Percentiles rank a stretch among this genome's conserved stretches.
Evolutionary conservation across 2,888 invertebrate genomes (phyloP).

Genomic region (Spilarctia lutea): DNA sequence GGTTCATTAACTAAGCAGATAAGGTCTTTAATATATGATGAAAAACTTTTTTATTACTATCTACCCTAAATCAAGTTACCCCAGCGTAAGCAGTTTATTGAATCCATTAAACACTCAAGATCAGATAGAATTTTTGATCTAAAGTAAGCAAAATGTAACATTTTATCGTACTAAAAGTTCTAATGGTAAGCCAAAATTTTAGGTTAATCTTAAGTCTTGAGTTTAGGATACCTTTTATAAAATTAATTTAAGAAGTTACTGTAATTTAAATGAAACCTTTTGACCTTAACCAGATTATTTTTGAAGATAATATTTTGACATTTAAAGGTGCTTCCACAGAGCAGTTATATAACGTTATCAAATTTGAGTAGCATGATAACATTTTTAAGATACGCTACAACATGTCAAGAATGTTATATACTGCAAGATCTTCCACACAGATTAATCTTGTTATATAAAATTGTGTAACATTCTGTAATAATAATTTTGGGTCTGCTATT

Average conservation of each 20-base stretch:
- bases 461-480: too few relatives aligned
- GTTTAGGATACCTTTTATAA: slow-evolving; percentile 25
- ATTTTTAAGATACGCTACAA: too few relatives aligned
- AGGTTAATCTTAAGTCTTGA: slow-evolving; percentile 35
- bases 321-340: too few relatives aligned
- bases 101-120: slow-evolving; percentile 60
- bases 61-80: slow-evolving; percentile 47
- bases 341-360: too few relatives aligned
- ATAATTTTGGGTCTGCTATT: too few relatives aligned
- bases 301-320: not conserved
- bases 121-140: slow-evolving; percentile 53
- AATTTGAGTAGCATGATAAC: too few relatives aligned
- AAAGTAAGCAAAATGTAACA: slow-evolving; percentile 53
- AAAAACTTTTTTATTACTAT: slow-evolving; percentile 40
- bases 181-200: slow-evolving; percentile 35
- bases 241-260: not conserved
- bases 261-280: not conserved
- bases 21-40: slow-evolving; percentile 26
- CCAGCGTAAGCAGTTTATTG: slow-evolving; percentile 53
- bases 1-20: slow-evolving; percentile 17
- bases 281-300: not conserved
- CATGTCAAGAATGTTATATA: too few relatives aligned
- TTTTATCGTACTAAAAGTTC: slow-evolving; percentile 63
- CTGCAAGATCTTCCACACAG: too few relatives aligned
- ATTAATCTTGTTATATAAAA: too few relatives aligned